phyloP scores from a whole-genome alignment of 2,113 vertebrate genomes.

The Microtus richardsoni region DNA sequence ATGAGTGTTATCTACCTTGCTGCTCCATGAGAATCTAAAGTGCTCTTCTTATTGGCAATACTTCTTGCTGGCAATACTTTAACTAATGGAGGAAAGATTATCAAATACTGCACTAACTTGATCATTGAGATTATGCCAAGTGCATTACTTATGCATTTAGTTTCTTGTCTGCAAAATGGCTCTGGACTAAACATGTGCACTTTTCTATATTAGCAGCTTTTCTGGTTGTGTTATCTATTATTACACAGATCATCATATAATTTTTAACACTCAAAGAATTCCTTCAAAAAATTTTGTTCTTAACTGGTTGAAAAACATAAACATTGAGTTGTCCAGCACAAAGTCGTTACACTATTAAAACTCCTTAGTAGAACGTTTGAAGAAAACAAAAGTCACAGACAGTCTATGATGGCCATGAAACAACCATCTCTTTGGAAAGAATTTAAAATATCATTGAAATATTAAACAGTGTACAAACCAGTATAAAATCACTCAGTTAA shows the following conservation, averaged over 20 bases:
- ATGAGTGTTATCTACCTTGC: too few species aligned
- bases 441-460: slow-evolving; percentile 18
- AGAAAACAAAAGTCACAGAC: slow-evolving; percentile 33
- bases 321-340: slow-evolving; percentile 6
- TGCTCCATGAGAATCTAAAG: neutral
- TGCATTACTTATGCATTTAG: neutral
- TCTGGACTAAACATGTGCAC: neutral
- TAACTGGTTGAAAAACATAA: slow-evolving; percentile 1
- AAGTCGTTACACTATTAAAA: neutral
- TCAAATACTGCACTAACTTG: neutral
- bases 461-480: neutral
- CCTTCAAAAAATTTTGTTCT: neutral
- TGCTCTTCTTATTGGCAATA: neutral
- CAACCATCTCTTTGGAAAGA: neutral
- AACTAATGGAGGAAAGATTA: neutral
- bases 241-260: neutral
- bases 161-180: slow-evolving; percentile 25
- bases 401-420: neutral
- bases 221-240: neutral
- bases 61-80: neutral
- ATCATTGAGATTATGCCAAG: neutral
- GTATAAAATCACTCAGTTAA: slow-evolving; percentile 9
- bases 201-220: neutral
- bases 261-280: neutral
- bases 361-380: neutral